Percentiles rank a stretch among this genome's conserved stretches.
Conservation (phyloP, 2,797 vertebrate species). For the Acanthopagrus latus region DNA sequence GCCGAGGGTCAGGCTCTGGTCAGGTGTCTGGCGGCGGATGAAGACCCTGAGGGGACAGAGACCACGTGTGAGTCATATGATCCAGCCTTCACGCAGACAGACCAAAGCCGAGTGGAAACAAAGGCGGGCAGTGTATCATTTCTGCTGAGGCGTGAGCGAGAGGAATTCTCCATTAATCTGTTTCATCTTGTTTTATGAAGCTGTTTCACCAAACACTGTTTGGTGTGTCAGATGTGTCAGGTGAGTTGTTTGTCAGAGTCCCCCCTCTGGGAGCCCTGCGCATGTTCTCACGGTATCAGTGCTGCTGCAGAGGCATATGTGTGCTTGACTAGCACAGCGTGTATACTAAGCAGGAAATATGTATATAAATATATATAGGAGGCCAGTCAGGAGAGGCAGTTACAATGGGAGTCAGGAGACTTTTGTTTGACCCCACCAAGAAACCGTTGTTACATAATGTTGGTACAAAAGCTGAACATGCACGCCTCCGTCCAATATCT, state of each 20-base stretch:
- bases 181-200: constrained; percentile 57
- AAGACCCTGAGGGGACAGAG: constrained; percentile 66
- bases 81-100: constrained; percentile 52
- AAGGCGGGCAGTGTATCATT: constrained; percentile 60
- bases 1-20: constrained; percentile 54
- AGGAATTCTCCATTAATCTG: constrained; percentile 65
- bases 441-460: neutral
- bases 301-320: constrained; percentile 45
- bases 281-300: constrained; percentile 46
- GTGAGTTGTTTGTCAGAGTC: constrained; percentile 49
- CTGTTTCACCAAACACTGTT: constrained; percentile 26
- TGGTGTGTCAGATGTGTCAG: constrained; percentile 21
- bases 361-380: neutral
- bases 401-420: neutral
- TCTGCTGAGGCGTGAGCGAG: constrained; percentile 49
- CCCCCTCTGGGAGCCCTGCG: constrained; percentile 50
- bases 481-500: neutral
- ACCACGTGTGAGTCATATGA: constrained; percentile 76
- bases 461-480: neutral
- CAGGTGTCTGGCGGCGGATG: constrained; percentile 62
- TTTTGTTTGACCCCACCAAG: neutral
- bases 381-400: constrained; percentile 5
- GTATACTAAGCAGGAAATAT: constrained; percentile 7
- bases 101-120: constrained; percentile 70
- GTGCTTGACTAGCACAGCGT: constrained; percentile 33